These are phyloP conservation scores for Luehdorfia chinensis DNA, from an alignment of 1,140 invertebrate genomes.

Conservation along the genomic window DNA sequence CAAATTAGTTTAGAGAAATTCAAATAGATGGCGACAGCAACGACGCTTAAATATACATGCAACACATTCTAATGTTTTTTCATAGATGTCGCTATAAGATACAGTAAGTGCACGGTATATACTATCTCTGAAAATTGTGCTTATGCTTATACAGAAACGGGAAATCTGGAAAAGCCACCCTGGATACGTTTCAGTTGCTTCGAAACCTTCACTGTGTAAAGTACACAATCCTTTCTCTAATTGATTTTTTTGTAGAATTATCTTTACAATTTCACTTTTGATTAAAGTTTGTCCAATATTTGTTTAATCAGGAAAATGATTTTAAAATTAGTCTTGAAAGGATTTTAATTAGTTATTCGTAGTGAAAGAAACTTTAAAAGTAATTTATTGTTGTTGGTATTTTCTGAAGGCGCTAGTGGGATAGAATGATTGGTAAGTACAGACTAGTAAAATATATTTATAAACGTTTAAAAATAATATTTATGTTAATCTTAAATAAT, in stretches of 20 bases:
- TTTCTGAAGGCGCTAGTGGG: conserved; percentile 37
- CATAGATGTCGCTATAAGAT: conserved; percentile 34
- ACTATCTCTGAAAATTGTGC: neutral
- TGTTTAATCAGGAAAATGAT: neutral
- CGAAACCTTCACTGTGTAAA: conserved; percentile 46
- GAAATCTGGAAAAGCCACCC: conserved; percentile 55
- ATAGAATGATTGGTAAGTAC: conserved; percentile 68
- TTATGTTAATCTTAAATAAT: no score
- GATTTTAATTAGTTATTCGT: conserved; percentile 13
- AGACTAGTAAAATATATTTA: conserved; percentile 42
- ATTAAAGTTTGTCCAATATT: neutral
- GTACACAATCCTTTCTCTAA: conserved; percentile 4
- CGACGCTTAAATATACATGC: no score
- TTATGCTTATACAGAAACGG: conserved; percentile 24
- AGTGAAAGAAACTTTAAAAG: conserved; percentile 50
- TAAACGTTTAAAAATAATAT: no score
- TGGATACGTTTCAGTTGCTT: conserved; percentile 61
- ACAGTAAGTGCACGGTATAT: neutral
- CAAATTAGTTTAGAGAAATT: no score
- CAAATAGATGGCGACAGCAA: no score
- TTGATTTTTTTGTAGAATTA: neutral
- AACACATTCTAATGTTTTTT: no score
- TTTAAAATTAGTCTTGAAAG: neutral
- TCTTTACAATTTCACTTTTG: conserved; percentile 16
- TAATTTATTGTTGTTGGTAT: conserved; percentile 44